Evolutionary conservation across 2,888 invertebrate species (phyloP), one percentile per base, ranked within the genome.

Genomic region (Agriopis leucophaearia): DNA sequence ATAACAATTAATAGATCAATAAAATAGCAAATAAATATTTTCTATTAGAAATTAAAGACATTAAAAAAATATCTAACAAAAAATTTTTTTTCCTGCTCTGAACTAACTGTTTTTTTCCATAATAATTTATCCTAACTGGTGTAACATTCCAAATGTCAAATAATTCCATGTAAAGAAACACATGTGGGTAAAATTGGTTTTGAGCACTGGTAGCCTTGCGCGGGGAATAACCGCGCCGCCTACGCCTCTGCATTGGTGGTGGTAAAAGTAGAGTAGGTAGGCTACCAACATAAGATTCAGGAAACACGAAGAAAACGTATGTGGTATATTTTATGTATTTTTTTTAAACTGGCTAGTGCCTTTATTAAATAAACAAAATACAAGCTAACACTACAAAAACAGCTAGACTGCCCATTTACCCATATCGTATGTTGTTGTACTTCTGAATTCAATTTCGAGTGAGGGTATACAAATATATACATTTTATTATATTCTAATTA

Each of bases 201-300:
- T 36, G 16, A 36, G 10, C 8, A 51, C 51, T 51, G 51, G 51
- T 15, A 51, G 36, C 35, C n/a, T 51, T 51, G 8, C 51, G n/a
- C 35, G 36, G 51, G 51, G 51, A 36, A 36, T 51, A 0, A 51
- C 51, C 51, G 51, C 13, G 8, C 8, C n/a, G 51, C 51, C 27
- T 50, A 35, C 50, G 50, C 27, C 50, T 13, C 6, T 45, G 44
- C 42, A 12, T 45, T 8, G 45, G 15, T 45, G 8, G 6, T n/a
- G 7, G 15, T 8, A 6, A 45, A 15, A 45, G 8, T n/a, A 13
- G 7, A n/a, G 44, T 45, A 27, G 18, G 9, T 9, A 27, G 12
- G 9, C 5, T 18, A 48, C 16, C 47, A 15, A 47, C 15, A 47
- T 16, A 16, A n/a, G 47, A 44, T 44, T 44, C 7, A n/a, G 13